These are phyloP conservation scores for Coelogynopora nodosa DNA, from an alignment of 2,888 invertebrate species.

Conservation along the genomic window DNA sequence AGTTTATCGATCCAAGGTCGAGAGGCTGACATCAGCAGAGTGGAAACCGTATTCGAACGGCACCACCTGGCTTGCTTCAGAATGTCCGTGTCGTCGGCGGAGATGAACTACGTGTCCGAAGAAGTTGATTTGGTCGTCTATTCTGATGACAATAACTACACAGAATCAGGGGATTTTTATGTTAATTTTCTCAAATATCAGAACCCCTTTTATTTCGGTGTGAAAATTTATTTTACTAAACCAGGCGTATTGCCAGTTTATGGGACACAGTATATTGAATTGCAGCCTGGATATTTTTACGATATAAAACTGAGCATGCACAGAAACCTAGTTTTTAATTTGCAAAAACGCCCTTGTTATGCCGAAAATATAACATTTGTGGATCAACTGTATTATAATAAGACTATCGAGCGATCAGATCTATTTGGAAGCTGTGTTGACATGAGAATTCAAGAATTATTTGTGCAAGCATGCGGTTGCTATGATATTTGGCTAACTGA, in stretches of 20 bases:
- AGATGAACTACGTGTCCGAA: background rate
- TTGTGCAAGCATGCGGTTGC: background rate
- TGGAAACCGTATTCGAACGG: background rate
- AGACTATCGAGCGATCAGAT: background rate
- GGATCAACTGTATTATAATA: background rate
- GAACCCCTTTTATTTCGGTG: background rate
- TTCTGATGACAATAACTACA: no score
- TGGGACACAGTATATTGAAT: background rate
- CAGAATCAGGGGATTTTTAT: no score
- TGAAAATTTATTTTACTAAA: background rate
- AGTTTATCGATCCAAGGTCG: background rate
- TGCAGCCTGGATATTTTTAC: background rate
- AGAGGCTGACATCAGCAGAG: background rate
- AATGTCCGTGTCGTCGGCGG: background rate
- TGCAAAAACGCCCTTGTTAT: background rate
- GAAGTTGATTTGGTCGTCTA: background rate
- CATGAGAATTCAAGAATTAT: background rate
- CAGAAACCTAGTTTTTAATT: background rate
- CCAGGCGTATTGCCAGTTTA: background rate
- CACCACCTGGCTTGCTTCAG: background rate
- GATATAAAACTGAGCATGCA: background rate
- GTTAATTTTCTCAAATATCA: background rate
- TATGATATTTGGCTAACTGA: background rate
- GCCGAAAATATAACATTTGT: background rate
- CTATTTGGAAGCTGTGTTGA: background rate